Percentiles rank a stretch among this genome's conserved stretches.
Conservation (phyloP, 2,797 vertebrate genomes). For the Gymnoscopelus microlampas region DNA sequence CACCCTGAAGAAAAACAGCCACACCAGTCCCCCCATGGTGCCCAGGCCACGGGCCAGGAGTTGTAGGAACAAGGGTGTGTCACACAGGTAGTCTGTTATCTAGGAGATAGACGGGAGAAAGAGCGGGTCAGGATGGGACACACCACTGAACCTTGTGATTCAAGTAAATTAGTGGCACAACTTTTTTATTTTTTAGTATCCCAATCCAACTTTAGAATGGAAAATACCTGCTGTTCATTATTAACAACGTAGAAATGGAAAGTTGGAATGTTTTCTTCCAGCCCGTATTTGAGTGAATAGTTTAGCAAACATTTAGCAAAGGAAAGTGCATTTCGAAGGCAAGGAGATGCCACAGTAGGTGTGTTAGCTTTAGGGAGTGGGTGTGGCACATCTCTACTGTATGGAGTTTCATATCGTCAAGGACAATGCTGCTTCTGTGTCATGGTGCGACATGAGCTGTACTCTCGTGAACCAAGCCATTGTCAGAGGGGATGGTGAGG, state of each 20-base stretch:
- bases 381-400: conserved; percentile 29
- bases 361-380: conserved; percentile 17
- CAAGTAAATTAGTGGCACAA: too few relatives aligned
- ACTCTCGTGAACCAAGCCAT: conserved; percentile 27
- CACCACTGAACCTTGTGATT: neutral
- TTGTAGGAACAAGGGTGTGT: conserved; percentile 78
- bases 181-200: too few relatives aligned
- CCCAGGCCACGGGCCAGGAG: conserved; percentile 76
- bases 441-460: conserved; percentile 32
- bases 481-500: conserved; percentile 3
- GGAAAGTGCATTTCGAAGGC: neutral
- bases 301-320: neutral
- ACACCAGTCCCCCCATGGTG: conserved; percentile 79
- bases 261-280: too few relatives aligned
- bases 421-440: conserved; percentile 9
- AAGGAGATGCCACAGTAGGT: neutral
- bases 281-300: too few relatives aligned
- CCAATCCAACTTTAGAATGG: too few relatives aligned
- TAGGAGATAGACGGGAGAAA: conserved; percentile 40
- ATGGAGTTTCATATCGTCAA: neutral
- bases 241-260: too few relatives aligned
- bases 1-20: conserved; percentile 84
- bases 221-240: too few relatives aligned
- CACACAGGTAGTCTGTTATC: conserved; percentile 85
- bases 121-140: neutral